phyloP scores from a whole-genome alignment of 2,113 vertebrate species.

The Nerophis lumbriciformis region DNA sequence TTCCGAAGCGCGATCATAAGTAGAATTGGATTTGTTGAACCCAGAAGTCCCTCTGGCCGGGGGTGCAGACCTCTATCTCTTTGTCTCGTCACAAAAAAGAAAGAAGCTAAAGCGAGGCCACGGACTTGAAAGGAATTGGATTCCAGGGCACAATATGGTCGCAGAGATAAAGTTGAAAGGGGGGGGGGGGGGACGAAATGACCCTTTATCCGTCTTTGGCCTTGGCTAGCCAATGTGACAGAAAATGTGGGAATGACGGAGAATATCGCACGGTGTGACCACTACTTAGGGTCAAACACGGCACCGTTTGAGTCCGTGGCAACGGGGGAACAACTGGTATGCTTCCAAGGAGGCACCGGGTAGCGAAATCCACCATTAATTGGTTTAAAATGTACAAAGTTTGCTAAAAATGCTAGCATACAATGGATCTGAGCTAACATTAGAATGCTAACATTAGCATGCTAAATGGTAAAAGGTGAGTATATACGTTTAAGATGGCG shows the following conservation, averaged over 20 bases:
- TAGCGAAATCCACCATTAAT: no score
- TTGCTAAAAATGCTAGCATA: no score
- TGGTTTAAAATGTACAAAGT: no score
- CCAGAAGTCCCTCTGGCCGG: conserved; percentile 31
- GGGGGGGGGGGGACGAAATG: conserved; percentile 24
- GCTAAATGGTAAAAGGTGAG: no score
- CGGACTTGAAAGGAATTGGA: conserved; percentile 42
- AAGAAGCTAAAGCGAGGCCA: conserved; percentile 21
- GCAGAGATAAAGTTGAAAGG: conserved; percentile 51
- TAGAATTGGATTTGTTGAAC: conserved; percentile 24
- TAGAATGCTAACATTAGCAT: no score
- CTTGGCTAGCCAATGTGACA: conserved; percentile 23
- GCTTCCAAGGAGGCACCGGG: not conserved
- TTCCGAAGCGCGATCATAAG: conserved; percentile 7
- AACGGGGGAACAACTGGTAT: no score
- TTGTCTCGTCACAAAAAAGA: conserved; percentile 38
- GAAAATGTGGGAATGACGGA: conserved; percentile 10
- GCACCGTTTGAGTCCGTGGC: not conserved
- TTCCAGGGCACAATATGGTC: conserved; percentile 42
- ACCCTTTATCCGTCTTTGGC: conserved; percentile 27
- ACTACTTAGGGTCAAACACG: conserved; percentile 4
- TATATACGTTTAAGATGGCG: no score
- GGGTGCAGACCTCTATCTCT: conserved; percentile 34
- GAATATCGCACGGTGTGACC: conserved; percentile 21
- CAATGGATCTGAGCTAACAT: no score